A percentile compares a stretch with the other conserved stretches of the same genome.
phyloP scores from a whole-genome alignment of 2,113 vertebrate species.

The Trichechus manatus region DNA sequence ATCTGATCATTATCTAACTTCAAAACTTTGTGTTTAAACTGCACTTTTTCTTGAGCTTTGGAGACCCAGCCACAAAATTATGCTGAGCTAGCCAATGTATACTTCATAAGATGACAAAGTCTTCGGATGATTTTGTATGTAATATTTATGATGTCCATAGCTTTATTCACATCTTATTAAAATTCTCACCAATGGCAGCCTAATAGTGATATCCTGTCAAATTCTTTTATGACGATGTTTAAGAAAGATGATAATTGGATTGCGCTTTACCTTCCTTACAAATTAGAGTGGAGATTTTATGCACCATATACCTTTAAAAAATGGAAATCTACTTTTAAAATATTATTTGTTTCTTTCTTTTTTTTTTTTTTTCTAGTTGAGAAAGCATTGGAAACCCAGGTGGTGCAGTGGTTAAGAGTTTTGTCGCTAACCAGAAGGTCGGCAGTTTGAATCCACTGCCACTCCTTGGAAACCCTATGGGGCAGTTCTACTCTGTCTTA shows the following conservation, averaged over 20 bases:
- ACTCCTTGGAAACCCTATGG: too few species aligned
- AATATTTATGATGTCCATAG: background rate
- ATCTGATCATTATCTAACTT: background rate
- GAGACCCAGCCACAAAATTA: background rate
- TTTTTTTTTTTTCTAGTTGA: too few species aligned
- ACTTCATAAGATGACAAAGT: background rate
- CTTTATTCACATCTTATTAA: background rate
- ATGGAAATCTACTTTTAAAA: background rate
- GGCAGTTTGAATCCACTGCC: too few species aligned
- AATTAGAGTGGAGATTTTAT: background rate
- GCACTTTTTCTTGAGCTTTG: background rate
- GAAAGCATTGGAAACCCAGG: too few species aligned
- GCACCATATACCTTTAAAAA: background rate
- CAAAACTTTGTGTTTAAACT: background rate
- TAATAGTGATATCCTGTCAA: background rate
- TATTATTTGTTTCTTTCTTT: constrained; percentile 39
- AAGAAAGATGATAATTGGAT: background rate
- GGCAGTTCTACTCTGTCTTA: too few species aligned
- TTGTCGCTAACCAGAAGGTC: too few species aligned
- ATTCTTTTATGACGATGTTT: background rate
- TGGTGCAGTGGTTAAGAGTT: too few species aligned
- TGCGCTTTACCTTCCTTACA: background rate
- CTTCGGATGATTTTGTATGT: accelerated
- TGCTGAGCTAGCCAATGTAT: too few species aligned
- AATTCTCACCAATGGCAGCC: background rate